These are phyloP conservation scores for Trichomalopsis sarcophagae DNA, from an alignment of 1,140 invertebrate genomes.

Conservation along the genomic window DNA sequence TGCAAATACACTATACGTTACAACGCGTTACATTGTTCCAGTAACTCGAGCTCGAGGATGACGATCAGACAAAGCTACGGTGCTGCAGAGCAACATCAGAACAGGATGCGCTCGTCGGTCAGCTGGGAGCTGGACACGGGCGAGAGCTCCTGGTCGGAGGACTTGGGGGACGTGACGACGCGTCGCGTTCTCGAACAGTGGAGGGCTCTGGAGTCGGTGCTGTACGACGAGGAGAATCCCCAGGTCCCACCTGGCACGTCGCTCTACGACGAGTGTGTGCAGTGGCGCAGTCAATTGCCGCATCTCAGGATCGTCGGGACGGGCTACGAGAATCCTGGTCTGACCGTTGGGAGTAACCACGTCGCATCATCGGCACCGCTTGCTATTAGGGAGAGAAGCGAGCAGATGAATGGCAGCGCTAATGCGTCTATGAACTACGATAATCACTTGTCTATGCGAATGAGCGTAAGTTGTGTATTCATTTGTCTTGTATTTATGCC, in stretches of 20 bases:
- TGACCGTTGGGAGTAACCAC: not conserved
- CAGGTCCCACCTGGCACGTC: constrained; percentile 37
- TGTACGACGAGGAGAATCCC: constrained; percentile 64
- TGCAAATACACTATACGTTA: not conserved
- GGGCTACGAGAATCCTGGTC: not conserved
- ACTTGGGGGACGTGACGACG: constrained; percentile 64
- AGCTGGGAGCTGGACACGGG: constrained; percentile 55
- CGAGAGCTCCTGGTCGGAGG: constrained; percentile 64
- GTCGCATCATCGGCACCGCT: not conserved
- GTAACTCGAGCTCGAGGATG: not conserved
- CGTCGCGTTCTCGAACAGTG: constrained; percentile 66
- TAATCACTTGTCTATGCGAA: not conserved
- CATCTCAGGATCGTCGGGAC: constrained; percentile 60
- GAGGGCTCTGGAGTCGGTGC: constrained; percentile 64
- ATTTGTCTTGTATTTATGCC: not conserved
- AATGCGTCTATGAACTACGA: not conserved
- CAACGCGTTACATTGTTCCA: not conserved
- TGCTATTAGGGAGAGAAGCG: not conserved
- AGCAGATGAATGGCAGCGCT: not conserved
- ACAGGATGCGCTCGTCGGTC: not conserved
- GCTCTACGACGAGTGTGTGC: constrained; percentile 66
- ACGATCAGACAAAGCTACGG: not conserved
- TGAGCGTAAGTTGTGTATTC: not conserved
- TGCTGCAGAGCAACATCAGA: not conserved
- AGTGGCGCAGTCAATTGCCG: constrained; percentile 68